A percentile compares a stretch with the other conserved stretches of the same genome.
phyloP scores from a whole-genome alignment of 2,113 vertebrate genomes.

The Cochlearius cochlearius region DNA sequence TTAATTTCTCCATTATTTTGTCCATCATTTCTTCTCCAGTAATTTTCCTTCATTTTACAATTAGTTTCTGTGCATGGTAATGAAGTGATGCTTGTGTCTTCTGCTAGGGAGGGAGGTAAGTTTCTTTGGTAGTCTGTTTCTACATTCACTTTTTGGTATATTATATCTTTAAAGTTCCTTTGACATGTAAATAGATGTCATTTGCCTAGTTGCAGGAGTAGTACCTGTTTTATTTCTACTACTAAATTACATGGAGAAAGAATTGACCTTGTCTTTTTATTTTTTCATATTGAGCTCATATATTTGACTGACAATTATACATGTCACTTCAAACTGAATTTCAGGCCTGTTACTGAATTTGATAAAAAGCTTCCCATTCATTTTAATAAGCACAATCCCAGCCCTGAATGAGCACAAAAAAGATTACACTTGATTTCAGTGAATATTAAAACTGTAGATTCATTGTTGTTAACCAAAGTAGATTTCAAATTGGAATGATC shows the following conservation, averaged over 20 bases:
- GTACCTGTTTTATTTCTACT: background rate
- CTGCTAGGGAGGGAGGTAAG: background rate
- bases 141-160: background rate
- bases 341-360: background rate
- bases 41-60: background rate
- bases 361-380: background rate
- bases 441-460: background rate
- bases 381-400: background rate
- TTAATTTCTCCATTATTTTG: background rate
- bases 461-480: background rate
- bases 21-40: background rate
- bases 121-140: background rate
- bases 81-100: background rate
- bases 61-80: background rate
- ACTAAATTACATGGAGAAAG: background rate
- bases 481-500: background rate
- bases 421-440: background rate
- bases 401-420: background rate
- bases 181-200: background rate
- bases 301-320: background rate
- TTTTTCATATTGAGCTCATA: background rate
- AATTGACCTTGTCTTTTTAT: background rate
- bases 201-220: background rate
- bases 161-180: background rate
- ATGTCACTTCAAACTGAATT: slow-evolving; percentile 1